These are phyloP conservation scores for Gorsachius magnificus DNA, from an alignment of 2,797 vertebrate species.

Conservation along the genomic window DNA sequence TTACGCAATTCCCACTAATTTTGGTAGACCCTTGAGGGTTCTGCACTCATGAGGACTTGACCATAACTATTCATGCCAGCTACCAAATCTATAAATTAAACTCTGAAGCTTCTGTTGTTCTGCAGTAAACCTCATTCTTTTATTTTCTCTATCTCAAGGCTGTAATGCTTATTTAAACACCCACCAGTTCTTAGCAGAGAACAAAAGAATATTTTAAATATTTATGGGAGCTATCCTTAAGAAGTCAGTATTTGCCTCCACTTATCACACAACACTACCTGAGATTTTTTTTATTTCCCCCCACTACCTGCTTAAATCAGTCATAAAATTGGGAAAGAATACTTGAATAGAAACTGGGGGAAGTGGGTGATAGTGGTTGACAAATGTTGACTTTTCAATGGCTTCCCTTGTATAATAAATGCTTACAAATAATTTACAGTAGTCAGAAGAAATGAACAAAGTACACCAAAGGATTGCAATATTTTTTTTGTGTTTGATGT, in stretches of 20 bases:
- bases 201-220: neutral
- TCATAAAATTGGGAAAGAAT: neutral
- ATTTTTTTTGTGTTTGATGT: neutral
- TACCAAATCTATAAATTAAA: neutral
- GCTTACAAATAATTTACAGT: neutral
- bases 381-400: neutral
- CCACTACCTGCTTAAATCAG: neutral
- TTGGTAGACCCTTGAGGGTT: neutral
- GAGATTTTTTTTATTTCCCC: neutral
- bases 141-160: neutral
- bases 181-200: neutral
- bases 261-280: neutral
- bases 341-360: neutral
- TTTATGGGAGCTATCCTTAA: neutral
- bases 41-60: accelerated
- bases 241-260: neutral
- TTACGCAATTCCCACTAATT: neutral
- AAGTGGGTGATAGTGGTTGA: neutral
- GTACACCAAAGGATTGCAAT: neutral
- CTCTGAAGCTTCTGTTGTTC: neutral
- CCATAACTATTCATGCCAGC: neutral
- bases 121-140: neutral
- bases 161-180: neutral
- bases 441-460: neutral
- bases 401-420: neutral